Evolutionary conservation across 2,113 vertebrate species (phyloP).

Genomic region (Numenius arquata): DNA sequence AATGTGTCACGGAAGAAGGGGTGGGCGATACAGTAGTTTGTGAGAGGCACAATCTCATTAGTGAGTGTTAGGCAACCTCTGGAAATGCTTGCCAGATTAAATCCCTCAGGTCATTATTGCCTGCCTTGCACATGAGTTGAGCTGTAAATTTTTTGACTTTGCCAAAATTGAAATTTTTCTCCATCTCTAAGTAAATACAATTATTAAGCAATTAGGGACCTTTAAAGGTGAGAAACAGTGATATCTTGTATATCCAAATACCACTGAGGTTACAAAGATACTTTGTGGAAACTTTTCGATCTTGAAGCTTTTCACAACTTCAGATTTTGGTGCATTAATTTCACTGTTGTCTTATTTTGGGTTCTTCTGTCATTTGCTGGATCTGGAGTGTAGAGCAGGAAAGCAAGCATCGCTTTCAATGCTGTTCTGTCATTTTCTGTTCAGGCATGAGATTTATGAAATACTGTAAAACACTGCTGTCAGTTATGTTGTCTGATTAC

Average conservation of each 20-base stretch:
- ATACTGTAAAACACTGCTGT: neutral
- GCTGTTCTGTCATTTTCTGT: neutral
- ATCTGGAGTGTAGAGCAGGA: neutral
- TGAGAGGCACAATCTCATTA: neutral
- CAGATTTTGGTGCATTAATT: neutral
- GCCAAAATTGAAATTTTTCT: neutral
- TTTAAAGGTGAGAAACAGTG: neutral
- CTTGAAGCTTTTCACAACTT: neutral
- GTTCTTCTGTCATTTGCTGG: neutral
- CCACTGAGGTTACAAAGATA: neutral
- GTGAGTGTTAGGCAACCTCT: neutral
- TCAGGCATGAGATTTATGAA: constrained; percentile 9
- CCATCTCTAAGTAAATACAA: neutral
- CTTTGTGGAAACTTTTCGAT: neutral
- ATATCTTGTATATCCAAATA: neutral
- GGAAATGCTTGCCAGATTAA: neutral
- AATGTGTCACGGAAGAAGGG: neutral
- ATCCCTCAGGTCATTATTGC: neutral
- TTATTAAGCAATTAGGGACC: neutral
- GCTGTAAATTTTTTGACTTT: neutral
- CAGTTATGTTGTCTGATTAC: constrained; percentile 10
- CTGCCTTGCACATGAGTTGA: neutral
- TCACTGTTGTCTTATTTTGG: neutral
- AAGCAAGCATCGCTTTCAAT: neutral
- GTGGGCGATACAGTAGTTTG: neutral